These are phyloP conservation scores for Hyperoplus lanceolatus DNA, from an alignment of 2,797 vertebrate species.

Conservation along the genomic window DNA sequence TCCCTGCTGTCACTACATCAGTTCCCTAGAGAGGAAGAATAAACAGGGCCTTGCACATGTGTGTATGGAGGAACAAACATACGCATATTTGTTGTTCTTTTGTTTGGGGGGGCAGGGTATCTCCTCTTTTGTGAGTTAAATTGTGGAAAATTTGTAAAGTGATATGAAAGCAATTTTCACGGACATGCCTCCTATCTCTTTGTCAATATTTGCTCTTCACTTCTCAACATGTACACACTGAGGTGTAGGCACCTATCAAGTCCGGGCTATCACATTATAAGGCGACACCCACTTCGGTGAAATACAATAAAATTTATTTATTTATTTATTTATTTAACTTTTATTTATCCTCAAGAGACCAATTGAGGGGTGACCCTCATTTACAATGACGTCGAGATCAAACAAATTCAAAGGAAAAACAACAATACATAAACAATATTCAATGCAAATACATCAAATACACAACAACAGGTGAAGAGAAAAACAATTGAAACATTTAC, in stretches of 20 bases:
- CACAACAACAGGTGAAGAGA: no score
- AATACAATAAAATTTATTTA: conserved; percentile 8
- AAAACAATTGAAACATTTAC: no score
- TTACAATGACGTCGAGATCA: no score
- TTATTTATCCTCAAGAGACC: no score
- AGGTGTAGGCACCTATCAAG: not conserved
- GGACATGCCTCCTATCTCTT: conserved; percentile 18
- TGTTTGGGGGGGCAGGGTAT: not conserved
- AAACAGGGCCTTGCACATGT: conserved; percentile 9
- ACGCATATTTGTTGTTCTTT: conserved; percentile 23
- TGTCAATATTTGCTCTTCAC: conserved; percentile 37
- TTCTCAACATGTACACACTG: conserved; percentile 24
- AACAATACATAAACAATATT: no score
- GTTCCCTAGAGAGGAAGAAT: conserved; percentile 28
- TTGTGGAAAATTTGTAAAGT: conserved; percentile 12
- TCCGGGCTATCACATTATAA: conserved; percentile 17
- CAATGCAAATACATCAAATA: no score
- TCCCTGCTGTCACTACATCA: conserved; percentile 23
- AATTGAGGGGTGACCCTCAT: no score
- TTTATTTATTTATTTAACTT: no score
- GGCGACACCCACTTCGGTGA: conserved; percentile 21
- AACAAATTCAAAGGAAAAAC: no score
- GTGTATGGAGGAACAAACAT: conserved; percentile 18
- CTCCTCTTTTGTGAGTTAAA: conserved; percentile 7
- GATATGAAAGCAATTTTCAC: conserved; percentile 27